Evolutionary conservation across 2,113 vertebrate genomes (phyloP).

Genomic region (Nycticorax nycticorax): DNA sequence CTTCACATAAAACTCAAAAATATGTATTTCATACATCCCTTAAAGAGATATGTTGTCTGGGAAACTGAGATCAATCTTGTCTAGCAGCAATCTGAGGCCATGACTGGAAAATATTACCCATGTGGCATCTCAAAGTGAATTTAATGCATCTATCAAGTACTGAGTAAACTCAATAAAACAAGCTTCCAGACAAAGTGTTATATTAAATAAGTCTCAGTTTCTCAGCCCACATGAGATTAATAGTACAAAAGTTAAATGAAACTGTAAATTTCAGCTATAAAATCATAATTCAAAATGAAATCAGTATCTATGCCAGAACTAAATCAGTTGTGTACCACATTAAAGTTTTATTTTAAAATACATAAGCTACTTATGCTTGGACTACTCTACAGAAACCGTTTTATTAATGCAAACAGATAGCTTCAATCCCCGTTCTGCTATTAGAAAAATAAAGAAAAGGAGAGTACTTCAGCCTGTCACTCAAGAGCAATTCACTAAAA

Average conservation of each 20-base stretch:
- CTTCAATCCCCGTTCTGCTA: background rate
- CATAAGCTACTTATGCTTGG: background rate
- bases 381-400: background rate
- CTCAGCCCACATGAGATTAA: background rate
- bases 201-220: background rate
- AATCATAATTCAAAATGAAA: background rate
- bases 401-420: background rate
- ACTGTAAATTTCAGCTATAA: background rate
- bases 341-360: background rate
- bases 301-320: background rate
- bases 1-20: background rate
- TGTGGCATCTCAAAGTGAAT: background rate
- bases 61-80: background rate
- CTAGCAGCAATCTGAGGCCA: background rate
- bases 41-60: background rate
- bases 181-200: background rate
- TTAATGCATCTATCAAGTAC: background rate
- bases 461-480: background rate
- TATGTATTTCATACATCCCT: background rate
- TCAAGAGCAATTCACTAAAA: background rate
- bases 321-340: background rate
- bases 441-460: background rate
- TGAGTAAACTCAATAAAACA: conserved; percentile 5
- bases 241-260: background rate
- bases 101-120: background rate